Base-by-base conservation (phyloP, 2,797 vertebrate genomes). In the Tauraco hartlaubi region DNA sequence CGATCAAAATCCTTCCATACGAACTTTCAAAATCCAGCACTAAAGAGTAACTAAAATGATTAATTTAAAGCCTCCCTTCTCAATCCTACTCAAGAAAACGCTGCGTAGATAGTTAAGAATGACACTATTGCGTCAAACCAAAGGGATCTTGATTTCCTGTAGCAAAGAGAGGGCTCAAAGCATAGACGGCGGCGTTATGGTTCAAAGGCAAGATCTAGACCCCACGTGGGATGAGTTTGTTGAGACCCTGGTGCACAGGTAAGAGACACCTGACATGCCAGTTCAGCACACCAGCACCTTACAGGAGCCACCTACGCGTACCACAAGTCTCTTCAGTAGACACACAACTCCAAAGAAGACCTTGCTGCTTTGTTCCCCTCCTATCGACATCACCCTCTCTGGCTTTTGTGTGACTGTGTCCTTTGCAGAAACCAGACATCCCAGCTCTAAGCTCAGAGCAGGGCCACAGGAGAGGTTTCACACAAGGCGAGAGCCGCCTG, bases 231-330 rank as follows among this genome's bases (percentile, higher is more conserved):
- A n/a, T 19, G 33, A 48, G 39, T 22, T 2, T 37, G 37, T 26
- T 20, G 59, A 52, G 67, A 59, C 5, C 6, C 8, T 7, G 6
- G 10, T 9, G 29, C 51, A 25, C 20, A 49, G 43, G 69, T n/a
- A 20, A 29, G 69, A 54, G 79, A 29, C 6, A 8, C 49, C 23
- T 3, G 29, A 64, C 5, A 1, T 9, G 33, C 58, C 49, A 18
- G 15, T 46, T 55, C 16, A 25, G 69, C 13, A 13, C 16, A 13
- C 54, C 37, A 37, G 63, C 63, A 31, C 39, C 37, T 39, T 2
- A 3, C 25, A 3, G 29, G 48, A 71, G 21, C n/a, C 29, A 28
- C 33, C 48, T 5, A 5, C 3, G 1, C 2, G 7, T 8, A 9
- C 41, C 64, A 12, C 2, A 1, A 7, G 23, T 15, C 51, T 29